Percentiles rank a stretch among this genome's conserved stretches.
Conservation (phyloP, 2,888 invertebrate genomes). For the Caenorhabditis doughertyi region DNA sequence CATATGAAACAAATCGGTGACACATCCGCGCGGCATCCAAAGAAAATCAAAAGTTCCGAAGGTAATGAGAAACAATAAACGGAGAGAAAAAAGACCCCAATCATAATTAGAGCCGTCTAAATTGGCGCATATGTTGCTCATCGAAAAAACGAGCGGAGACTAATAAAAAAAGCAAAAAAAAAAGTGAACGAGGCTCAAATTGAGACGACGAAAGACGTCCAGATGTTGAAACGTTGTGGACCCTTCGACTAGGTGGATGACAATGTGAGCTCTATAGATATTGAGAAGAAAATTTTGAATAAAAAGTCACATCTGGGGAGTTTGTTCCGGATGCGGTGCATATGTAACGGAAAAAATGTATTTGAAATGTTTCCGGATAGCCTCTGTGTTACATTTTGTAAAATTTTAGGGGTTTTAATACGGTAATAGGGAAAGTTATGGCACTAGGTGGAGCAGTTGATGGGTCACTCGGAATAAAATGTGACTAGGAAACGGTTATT, state of each 20-base stretch:
- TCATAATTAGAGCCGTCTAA: conserved; percentile 46
- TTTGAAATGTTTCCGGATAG: conserved; percentile 24
- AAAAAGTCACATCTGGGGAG: conserved; percentile 46
- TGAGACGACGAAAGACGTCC: conserved; percentile 54
- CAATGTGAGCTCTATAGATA: conserved; percentile 31
- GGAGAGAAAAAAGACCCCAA: background rate
- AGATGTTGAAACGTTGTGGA: conserved; percentile 25
- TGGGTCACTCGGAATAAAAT: too few species aligned
- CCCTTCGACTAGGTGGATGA: conserved; percentile 27
- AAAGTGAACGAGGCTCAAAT: conserved; percentile 61
- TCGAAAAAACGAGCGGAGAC: conserved; percentile 15
- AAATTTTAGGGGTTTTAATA: background rate
- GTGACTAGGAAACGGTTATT: too few species aligned
- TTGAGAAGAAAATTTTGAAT: conserved; percentile 43
- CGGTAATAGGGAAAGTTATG: background rate
- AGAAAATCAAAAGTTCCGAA: conserved; percentile 34
- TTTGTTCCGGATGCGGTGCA: conserved; percentile 52
- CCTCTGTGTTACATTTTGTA: background rate
- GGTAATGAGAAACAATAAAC: background rate
- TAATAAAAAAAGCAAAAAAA: conserved; percentile 52
- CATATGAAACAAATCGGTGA: conserved; percentile 54
- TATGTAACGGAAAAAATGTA: conserved; percentile 48
- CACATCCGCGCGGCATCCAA: conserved; percentile 13
- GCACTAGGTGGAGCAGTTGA: background rate
- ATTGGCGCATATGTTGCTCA: conserved; percentile 45